Conservation (phyloP, 2,888 invertebrate genomes). For the Sycophila texana region DNA sequence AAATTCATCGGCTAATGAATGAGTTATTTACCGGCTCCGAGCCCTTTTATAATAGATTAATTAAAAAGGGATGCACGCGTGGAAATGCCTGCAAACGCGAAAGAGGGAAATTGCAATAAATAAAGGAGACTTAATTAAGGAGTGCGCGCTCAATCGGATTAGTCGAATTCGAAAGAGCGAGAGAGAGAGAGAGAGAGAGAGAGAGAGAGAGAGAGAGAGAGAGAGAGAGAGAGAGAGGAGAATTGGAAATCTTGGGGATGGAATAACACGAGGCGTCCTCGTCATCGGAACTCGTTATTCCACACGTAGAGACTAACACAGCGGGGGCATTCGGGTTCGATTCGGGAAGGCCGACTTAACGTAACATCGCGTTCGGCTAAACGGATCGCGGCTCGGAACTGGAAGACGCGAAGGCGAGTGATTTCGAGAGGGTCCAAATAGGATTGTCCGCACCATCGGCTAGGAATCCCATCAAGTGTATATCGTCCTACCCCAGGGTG, state of each 20-base stretch:
- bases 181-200: background rate
- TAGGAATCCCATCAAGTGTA: conserved; percentile 75
- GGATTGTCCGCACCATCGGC: conserved; percentile 76
- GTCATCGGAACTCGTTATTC: conserved; percentile 52
- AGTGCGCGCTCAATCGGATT: conserved; percentile 48
- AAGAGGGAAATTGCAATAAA: background rate
- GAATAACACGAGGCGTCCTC: conserved; percentile 22
- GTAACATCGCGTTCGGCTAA: conserved; percentile 61
- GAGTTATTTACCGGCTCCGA: too few species aligned
- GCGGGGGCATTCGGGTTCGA: conserved; percentile 59
- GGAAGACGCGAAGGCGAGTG: conserved; percentile 66
- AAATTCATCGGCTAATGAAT: too few species aligned
- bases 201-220: background rate
- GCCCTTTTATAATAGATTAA: background rate
- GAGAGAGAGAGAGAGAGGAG: background rate
- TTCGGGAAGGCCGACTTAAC: conserved; percentile 65
- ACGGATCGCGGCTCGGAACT: conserved; percentile 64
- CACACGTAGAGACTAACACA: conserved; percentile 30
- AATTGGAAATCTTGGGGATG: conserved; percentile 20
- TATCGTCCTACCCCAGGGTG: conserved; percentile 68
- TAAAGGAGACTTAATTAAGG: conserved; percentile 27
- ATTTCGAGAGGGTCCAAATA: conserved; percentile 72
- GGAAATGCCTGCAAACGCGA: too few species aligned
- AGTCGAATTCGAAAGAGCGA: background rate
- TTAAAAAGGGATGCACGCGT: background rate